Evolutionary conservation across 2,113 vertebrate genomes (phyloP), one percentile per base, ranked within the genome.

Genomic region (Cavia aperea): DNA sequence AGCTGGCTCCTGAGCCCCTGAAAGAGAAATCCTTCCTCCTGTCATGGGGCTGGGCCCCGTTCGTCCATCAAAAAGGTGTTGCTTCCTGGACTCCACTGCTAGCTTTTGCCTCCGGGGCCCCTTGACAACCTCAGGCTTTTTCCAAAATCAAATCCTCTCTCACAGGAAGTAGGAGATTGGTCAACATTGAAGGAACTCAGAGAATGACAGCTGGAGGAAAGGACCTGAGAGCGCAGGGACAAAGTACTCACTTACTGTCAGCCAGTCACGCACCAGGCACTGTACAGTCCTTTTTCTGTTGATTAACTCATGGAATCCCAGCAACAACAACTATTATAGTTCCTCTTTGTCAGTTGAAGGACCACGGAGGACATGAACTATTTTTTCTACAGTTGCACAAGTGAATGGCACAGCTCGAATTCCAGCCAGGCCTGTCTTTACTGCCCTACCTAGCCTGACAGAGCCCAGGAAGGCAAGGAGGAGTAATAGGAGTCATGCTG

Each of bases 121-220:
- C 91, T 81, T 7, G 1, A 65, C 89, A 81, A 95, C 88, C 81
- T 91, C 88, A 75, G 79, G 49, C 39, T 81, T 56, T 65, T 89
- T 90, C 72, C 91, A 96, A 90, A 94, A 89, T 95, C 43, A 94
- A 91, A 84, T 46, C 81, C 66, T 91, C 72, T 87, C 91, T 87
- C 90, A 62, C 77, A 95, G 81, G 86, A 96, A 94, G 86, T 51
- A 79, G 62, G 81, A 91, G 89, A 84, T 91, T 49, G 51, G 70
- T 96, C 84, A 94, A 68, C 65, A 91, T 62, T 81, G 94, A 92
- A 94, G 91, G 89, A 66, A 95, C 84, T 91, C 78, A 77, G 93
- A 96, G 77, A 93, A 66, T 36, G 72, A 86, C 36, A 84, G 65
- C 86, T 75, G 78, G 77, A 94, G 46, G 29, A 54, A 90, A 89